Conservation (phyloP, 2,797 vertebrate genomes). For the Anas bahamensis region DNA sequence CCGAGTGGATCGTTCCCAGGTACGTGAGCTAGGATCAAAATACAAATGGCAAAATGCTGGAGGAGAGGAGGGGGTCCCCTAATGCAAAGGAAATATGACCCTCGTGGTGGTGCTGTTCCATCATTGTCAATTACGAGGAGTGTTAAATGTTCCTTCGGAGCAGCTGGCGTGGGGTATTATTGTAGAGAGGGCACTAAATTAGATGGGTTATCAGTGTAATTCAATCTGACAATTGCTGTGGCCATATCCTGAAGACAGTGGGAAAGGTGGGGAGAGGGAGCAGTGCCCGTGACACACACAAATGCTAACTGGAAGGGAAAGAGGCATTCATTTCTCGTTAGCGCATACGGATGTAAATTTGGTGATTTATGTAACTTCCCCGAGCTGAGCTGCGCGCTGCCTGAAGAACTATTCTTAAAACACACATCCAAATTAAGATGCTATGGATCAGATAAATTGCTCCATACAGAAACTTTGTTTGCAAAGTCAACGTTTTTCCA, state of each 20-base stretch:
- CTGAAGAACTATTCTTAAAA: not conserved
- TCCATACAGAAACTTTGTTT: not conserved
- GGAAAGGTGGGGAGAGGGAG: slow-evolving; percentile 21
- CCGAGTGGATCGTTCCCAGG: accelerated
- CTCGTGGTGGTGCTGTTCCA: slow-evolving; percentile 45
- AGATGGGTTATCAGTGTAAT: slow-evolving; percentile 23
- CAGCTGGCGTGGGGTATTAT: slow-evolving; percentile 19
- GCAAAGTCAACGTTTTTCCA: not conserved
- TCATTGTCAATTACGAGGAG: slow-evolving; percentile 12
- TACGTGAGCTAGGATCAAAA: not conserved
- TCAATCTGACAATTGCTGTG: slow-evolving; percentile 13
- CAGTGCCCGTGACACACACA: not conserved
- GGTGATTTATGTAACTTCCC: slow-evolving; percentile 17
- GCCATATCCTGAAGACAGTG: not conserved
- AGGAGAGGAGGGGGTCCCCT: not conserved
- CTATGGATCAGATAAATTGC: not conserved
- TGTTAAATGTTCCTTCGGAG: not conserved
- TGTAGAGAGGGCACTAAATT: not conserved
- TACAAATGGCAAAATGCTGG: accelerated
- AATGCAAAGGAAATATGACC: not conserved
- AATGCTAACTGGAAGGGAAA: slow-evolving; percentile 6
- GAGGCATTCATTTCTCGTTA: slow-evolving; percentile 31
- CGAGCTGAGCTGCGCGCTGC: not conserved
- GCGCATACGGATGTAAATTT: not conserved
- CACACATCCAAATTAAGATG: slow-evolving; percentile 3